Conservation (phyloP, 2,113 vertebrate genomes). For the Gadus macrocephalus region DNA sequence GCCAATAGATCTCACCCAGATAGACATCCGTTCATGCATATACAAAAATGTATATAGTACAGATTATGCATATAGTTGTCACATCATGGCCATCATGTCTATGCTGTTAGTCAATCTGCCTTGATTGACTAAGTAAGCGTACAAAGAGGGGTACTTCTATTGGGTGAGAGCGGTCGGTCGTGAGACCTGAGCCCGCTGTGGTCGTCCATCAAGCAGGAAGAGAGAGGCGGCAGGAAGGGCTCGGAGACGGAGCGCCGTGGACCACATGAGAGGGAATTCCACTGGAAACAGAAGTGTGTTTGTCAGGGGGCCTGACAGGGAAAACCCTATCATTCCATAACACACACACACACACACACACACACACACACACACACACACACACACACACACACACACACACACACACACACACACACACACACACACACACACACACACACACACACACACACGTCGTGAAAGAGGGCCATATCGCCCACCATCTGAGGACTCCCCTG, state of each 20-base stretch:
- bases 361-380: conserved; percentile 14
- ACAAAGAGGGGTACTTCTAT: too few relatives aligned
- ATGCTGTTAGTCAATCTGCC: too few relatives aligned
- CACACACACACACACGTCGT: conserved; percentile 17
- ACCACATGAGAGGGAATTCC: conserved; percentile 51
- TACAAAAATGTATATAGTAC: too few relatives aligned
- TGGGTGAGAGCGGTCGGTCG: too few relatives aligned
- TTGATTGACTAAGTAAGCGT: too few relatives aligned
- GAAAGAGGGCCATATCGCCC: background rate
- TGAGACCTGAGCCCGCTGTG: background rate
- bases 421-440: background rate
- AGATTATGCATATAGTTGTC: too few relatives aligned
- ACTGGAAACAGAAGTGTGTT: conserved; percentile 40
- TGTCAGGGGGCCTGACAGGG: conserved; percentile 52
- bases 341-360: conserved; percentile 33
- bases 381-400: background rate
- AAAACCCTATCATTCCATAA: conserved; percentile 60
- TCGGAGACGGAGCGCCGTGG: background rate
- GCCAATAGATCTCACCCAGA: too few relatives aligned
- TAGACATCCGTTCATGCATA: too few relatives aligned
- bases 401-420: conserved; percentile 9
- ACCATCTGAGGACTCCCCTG: conserved; percentile 58
- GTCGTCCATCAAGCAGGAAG: conserved; percentile 6
- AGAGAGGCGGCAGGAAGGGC: conserved; percentile 13
- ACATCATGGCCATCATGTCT: too few relatives aligned